Evolutionary conservation across 1,140 invertebrate genomes (phyloP), one percentile per base, ranked within the genome.

Genomic region (Lanistes nyassanus): DNA sequence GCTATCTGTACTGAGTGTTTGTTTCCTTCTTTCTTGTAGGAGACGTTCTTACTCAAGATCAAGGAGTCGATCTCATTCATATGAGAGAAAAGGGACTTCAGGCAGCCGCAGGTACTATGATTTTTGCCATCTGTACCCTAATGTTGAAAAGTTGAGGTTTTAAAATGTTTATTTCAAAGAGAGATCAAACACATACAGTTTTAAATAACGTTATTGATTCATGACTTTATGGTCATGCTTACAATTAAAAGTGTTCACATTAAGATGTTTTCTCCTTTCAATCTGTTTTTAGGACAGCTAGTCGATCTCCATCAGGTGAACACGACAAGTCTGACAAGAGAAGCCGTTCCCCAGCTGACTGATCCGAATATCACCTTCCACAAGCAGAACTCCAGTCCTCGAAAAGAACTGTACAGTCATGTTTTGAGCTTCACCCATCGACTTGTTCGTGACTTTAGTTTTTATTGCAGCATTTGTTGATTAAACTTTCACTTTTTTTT

Each of bases 51-150:
- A 74, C 66, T 62, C 72, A 21, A 36, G 67, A 36, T 78, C 76
- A 19, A 66, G 76, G 26, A 78, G 76, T 65, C 67, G 34, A 65
- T 74, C 72, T 21, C 67, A 53, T 29, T 78, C 76, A 29, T 68
- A 70, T 70, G 76, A 78, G 21, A 73, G 76, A 56, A 74, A 55
- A 29, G 67, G 65, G 29, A 68, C 56, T 19, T 60, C 56, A 60
- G 56, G 70, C 19, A 60, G 37, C 21, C 70, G 70, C 34, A 72
- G 70, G 70, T 72, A 72, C 11, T 31, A 5, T 1, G 9, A 60
- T 60, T 26, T 60, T 60, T 60, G 42, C 5, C 11, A 60, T 60
- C 13, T 11, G 23, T 29, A 7, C 5, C 23, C n/a, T 60, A 1
- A 19, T 11, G 1, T 60, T 60, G 13, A 9, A 1, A 11, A 60